Percentiles rank a stretch among this genome's conserved stretches.
These are phyloP conservation scores for Esox masquinongy DNA, from an alignment of 2,797 vertebrate genomes.

Conservation along the genomic window DNA sequence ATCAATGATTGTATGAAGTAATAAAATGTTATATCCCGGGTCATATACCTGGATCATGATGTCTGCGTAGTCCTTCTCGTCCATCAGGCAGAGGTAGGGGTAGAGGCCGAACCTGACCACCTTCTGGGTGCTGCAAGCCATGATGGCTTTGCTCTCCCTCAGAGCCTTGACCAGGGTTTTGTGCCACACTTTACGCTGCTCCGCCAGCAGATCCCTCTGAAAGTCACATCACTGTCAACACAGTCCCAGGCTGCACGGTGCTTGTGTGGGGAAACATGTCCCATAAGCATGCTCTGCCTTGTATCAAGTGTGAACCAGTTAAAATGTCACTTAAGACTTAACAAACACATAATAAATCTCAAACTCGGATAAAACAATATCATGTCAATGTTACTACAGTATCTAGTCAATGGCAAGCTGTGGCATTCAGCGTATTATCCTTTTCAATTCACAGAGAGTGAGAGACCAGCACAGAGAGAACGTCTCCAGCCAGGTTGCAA, in stretches of 20 bases:
- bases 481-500: neutral
- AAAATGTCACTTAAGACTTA: neutral
- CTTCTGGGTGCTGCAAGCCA: conserved; percentile 52
- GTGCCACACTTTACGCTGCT: conserved; percentile 76
- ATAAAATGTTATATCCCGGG: neutral
- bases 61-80: conserved; percentile 79
- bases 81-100: conserved; percentile 87
- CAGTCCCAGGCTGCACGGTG: neutral
- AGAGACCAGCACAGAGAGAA: neutral
- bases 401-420: neutral
- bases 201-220: conserved; percentile 79
- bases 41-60: conserved; percentile 88
- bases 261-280: neutral
- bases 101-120: conserved; percentile 66
- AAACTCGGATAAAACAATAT: neutral
- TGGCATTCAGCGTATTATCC: neutral
- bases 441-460: neutral
- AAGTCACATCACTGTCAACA: neutral
- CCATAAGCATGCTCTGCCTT: neutral
- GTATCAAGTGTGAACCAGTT: neutral
- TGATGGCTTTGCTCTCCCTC: conserved; percentile 70
- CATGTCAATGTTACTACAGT: too few species aligned
- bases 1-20: neutral
- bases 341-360: neutral
- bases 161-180: conserved; percentile 73